Base-by-base conservation (phyloP, 2,113 vertebrate species). In the Triplophysa dalaica region DNA sequence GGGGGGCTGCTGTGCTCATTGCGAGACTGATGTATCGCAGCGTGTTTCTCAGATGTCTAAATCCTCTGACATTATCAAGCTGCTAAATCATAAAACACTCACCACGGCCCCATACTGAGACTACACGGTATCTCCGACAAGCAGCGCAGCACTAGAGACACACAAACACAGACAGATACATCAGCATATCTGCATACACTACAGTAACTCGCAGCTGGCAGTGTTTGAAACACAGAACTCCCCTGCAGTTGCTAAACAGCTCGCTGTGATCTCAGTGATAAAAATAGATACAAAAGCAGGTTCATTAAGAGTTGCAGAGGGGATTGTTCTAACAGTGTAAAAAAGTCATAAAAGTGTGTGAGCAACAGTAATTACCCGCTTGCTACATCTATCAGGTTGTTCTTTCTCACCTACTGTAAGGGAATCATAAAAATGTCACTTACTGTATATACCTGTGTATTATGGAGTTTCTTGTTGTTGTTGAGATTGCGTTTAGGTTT, bases 1-100 rank as follows among this genome's bases (percentile, higher is more conserved):
- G 50, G 7, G 0, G 48, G 67, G 79, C 70, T 84, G 82, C 81
- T 82, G 79, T 86, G 78, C 84, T 83, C 75, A 78, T 70, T 16
- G 79, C 75, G 81, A 86, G 84, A 82, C 76, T 88, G 89, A 87
- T 84, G 82, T 82, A 87, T 87, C 79, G 86, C 84, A 73, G 14
- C 80, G 82, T 33, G 70, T 75, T 83, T 83, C 48, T 60, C 70
- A 78, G 48, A 74, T 83, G 75, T 74, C 75, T 85, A 61, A 85
- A 76, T 70, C 78, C 79, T 75, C 61, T 78, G 75, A 65, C 76
- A 84, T 82, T 82, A 79, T 84, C 77, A 79, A 79, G 64, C 80
- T 70, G 77, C 81, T 75, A 80, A 70, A 79, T 78, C 79, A 84
- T 67, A 81, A 81, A 74, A 60, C 72, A 76, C 79, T 81, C 72